phyloP scores from a whole-genome alignment of 1,140 invertebrate species.

The Bombus haemorrhoidalis region DNA sequence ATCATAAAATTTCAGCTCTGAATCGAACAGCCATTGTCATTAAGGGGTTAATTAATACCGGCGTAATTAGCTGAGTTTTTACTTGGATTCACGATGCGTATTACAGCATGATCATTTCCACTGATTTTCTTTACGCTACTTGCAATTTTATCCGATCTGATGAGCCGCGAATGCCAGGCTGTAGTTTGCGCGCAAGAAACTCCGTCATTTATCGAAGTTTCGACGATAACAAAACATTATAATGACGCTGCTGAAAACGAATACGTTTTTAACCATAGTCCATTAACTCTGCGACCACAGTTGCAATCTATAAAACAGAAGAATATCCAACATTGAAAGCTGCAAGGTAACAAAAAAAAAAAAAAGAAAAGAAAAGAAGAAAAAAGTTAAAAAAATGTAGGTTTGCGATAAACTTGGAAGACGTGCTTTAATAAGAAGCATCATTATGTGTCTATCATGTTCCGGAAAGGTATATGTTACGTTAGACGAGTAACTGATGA shows the following conservation, averaged over 20 bases:
- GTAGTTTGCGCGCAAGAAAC: slow-evolving; percentile 14
- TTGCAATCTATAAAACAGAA: background rate
- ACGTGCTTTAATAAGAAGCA: slow-evolving; percentile 3
- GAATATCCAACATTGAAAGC: background rate
- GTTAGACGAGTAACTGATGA: background rate
- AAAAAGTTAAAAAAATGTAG: background rate
- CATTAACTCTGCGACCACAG: slow-evolving; percentile 22
- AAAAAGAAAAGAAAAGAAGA: no score
- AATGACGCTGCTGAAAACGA: slow-evolving; percentile 35
- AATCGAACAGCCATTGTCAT: background rate
- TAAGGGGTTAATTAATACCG: slow-evolving; percentile 23
- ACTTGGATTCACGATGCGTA: background rate
- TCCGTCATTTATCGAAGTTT: slow-evolving; percentile 36
- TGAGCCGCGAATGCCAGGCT: background rate
- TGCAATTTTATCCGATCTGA: slow-evolving; percentile 10
- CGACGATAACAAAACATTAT: slow-evolving; percentile 11
- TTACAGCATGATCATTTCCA: background rate
- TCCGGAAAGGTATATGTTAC: background rate
- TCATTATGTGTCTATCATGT: background rate
- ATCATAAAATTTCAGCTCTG: background rate
- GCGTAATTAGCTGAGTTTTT: slow-evolving; percentile 17
- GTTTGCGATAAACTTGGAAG: background rate
- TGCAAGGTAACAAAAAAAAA: background rate
- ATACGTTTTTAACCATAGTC: slow-evolving; percentile 35
- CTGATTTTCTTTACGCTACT: background rate